Evolutionary conservation across 2,888 invertebrate genomes (phyloP).

Genomic region (Ophioninae sp.): DNA sequence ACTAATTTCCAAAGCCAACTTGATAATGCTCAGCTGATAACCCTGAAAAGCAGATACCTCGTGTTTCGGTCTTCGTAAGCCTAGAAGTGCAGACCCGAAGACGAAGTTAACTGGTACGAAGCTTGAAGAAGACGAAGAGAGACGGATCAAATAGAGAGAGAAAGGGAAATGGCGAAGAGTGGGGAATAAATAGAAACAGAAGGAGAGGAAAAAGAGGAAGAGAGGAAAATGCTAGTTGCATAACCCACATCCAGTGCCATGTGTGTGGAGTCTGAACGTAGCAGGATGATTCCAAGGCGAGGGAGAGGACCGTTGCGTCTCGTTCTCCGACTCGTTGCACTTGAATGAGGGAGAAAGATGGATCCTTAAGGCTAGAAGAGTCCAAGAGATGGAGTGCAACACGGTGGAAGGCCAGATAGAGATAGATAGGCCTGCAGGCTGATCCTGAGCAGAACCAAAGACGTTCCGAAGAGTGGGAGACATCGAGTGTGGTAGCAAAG

Average conservation of each 20-base stretch:
- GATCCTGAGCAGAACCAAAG: slow-evolving; percentile 71
- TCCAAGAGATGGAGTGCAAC: slow-evolving; percentile 27
- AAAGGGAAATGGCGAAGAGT: neutral
- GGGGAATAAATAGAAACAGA: slow-evolving; percentile 20
- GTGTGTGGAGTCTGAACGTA: neutral
- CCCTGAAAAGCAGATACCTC: neutral
- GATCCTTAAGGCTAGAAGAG: slow-evolving; percentile 10
- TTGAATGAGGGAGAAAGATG: slow-evolving; percentile 46
- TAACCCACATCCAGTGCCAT: slow-evolving; percentile 60
- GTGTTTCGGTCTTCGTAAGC: neutral
- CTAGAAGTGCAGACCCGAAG: neutral
- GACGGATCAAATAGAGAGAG: neutral
- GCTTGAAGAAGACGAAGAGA: neutral
- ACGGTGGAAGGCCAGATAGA: slow-evolving; percentile 43
- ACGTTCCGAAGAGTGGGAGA: slow-evolving; percentile 63
- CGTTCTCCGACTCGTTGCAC: slow-evolving; percentile 7
- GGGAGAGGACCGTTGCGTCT: slow-evolving; percentile 28
- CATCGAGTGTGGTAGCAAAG: slow-evolving; percentile 42
- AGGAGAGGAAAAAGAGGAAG: slow-evolving; percentile 52
- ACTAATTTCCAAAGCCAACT: too few relatives aligned
- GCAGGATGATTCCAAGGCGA: slow-evolving; percentile 32
- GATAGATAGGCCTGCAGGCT: slow-evolving; percentile 65
- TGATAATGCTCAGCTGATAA: too few relatives aligned
- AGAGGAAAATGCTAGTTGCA: slow-evolving; percentile 46
- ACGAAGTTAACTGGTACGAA: neutral